Base-by-base conservation (phyloP, 2,888 invertebrate species). In the Spodoptera exigua region DNA sequence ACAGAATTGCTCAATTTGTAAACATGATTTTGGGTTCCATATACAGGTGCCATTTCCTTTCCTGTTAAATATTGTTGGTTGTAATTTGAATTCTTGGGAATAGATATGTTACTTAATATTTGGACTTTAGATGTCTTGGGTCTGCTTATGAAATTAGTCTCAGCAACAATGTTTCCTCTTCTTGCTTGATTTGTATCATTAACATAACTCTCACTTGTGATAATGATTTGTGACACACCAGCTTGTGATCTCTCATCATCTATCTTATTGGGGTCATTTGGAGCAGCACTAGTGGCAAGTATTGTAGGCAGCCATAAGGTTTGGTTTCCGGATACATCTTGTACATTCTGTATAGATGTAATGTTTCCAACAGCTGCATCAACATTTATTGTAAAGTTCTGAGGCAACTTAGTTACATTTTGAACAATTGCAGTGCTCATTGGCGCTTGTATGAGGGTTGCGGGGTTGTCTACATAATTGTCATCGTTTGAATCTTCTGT, bases 251-350 rank as follows among this genome's bases (percentile, higher is more conserved):
- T 82, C 37, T 92, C 92, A 43, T 91, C 93, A 61, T 93, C 92
- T 69, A 58, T 82, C 73, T 94, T 93, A 60, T 27, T 27, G 27
- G 64, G 76, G 61, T 92, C 92, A 57, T 83, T 76, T 48, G 83
- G 65, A 53, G 89, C 70, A 54, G 91, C 85, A 82, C 89, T 90
- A 55, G 92, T 90, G 52, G 93, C 83, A 17, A 94, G 87, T 62
- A 94, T 90, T 44, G 94, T 94, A 3, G 94, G 94, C 64, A 94
- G 69, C 94, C 94, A 94, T 41, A 94, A 76, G 12, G 94, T 94
- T 74, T 90, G 93, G 62, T 85, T 89, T 37, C 92, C 89, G 12
- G 92, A 72, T 4, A 89, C 91, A 83, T 93, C 94, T 82, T 92
- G 94, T 45, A 94, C 91, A 88, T 93, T 94, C 67, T 94, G 93